These are phyloP conservation scores for Chaetodon trifasciatus DNA, from an alignment of 2,797 vertebrate genomes.

Conservation along the genomic window DNA sequence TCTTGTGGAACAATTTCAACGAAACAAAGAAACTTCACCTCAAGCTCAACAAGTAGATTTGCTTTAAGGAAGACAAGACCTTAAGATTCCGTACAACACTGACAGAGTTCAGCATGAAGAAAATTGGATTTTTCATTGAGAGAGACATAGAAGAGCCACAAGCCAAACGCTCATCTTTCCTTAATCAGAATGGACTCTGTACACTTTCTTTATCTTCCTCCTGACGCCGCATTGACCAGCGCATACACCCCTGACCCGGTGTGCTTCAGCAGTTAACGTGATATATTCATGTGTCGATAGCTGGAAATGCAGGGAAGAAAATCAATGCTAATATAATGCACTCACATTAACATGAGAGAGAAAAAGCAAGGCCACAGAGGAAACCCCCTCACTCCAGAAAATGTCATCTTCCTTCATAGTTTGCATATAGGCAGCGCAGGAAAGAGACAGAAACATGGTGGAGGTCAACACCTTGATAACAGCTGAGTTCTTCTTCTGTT, in stretches of 20 bases:
- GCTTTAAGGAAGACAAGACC: not conserved
- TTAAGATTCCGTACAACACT: not conserved
- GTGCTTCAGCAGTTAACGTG: conserved; percentile 77
- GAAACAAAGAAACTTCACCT: not conserved
- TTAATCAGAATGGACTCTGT: conserved; percentile 16
- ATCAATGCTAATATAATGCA: conserved; percentile 82
- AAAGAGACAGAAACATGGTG: not conserved
- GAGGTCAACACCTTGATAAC: not conserved
- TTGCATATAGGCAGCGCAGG: not conserved
- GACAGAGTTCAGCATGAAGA: not conserved
- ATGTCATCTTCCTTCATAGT: conserved; percentile 26
- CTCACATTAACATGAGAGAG: conserved; percentile 65
- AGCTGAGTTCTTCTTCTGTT: not conserved
- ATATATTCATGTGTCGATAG: conserved; percentile 79
- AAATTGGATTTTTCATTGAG: conserved; percentile 14
- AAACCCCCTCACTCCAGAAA: not conserved
- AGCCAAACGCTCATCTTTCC: conserved; percentile 12
- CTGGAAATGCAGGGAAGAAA: conserved; percentile 61
- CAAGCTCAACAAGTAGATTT: conserved; percentile 11
- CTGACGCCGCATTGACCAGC: conserved; percentile 70
- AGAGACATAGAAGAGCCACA: not conserved
- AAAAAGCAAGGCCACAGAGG: conserved; percentile 30
- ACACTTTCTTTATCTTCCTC: conserved; percentile 60
- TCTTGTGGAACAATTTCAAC: not conserved
- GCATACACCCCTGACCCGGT: conserved; percentile 67